Conservation (phyloP, 2,113 vertebrate genomes). For the Heteronetta atricapilla region DNA sequence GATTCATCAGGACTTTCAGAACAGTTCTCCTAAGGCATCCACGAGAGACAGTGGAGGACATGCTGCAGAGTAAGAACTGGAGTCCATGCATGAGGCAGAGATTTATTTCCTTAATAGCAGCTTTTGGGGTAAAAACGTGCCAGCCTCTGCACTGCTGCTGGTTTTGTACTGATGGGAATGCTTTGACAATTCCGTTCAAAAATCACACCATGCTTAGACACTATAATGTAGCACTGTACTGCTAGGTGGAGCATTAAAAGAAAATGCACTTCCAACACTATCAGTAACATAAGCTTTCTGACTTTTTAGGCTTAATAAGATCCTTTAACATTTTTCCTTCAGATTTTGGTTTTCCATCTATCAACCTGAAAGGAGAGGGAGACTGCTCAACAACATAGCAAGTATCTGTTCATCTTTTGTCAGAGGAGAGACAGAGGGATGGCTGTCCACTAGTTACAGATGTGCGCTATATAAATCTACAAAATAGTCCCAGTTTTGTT, state of each 20-base stretch:
- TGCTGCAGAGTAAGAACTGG: background rate
- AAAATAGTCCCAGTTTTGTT: background rate
- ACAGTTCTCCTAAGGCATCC: rapidly evolving
- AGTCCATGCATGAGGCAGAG: rapidly evolving
- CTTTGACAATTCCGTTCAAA: background rate
- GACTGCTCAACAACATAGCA: background rate
- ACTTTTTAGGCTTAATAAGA: background rate
- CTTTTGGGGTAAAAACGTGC: background rate
- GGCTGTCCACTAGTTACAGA: background rate
- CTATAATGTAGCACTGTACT: background rate
- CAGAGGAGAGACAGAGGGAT: background rate
- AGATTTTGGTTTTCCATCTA: background rate
- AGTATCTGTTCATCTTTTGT: background rate
- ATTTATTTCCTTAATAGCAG: background rate
- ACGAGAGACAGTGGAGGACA: background rate
- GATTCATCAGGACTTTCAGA: background rate
- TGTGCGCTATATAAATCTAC: background rate
- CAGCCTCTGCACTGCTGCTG: background rate
- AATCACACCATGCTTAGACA: background rate
- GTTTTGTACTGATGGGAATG: background rate
- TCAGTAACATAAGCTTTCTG: background rate
- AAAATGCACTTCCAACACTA: background rate
- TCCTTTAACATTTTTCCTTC: background rate
- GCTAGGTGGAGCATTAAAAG: background rate
- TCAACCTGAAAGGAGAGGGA: background rate